Evolutionary conservation across 2,888 invertebrate species (phyloP).

Genomic region (Callyntrura guangdongensis): DNA sequence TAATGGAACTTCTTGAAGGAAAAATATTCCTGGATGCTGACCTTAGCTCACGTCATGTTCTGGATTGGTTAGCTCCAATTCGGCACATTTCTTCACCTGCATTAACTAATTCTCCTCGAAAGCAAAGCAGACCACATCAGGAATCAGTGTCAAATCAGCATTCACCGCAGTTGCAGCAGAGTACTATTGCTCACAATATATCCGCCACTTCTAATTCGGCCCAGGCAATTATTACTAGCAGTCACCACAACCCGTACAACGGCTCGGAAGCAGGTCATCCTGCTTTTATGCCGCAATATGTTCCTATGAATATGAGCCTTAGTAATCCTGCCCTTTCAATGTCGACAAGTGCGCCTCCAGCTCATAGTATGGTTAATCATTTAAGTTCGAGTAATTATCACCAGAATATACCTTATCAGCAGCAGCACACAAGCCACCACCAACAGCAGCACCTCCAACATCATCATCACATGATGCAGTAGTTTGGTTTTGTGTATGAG

Average conservation of each 20-base stretch:
- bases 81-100: neutral
- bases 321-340: neutral
- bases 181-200: too few relatives aligned
- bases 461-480: constrained; percentile 40
- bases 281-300: constrained; percentile 20
- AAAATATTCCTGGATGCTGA: constrained; percentile 43
- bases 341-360: neutral
- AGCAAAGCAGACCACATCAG: too few relatives aligned
- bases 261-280: neutral
- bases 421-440: constrained; percentile 14
- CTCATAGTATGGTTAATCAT: neutral
- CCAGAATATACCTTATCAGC: constrained; percentile 7
- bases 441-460: constrained; percentile 12
- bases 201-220: neutral
- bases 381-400: neutral
- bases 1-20: constrained; percentile 39
- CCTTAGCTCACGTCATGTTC: neutral
- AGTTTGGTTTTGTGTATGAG: neutral
- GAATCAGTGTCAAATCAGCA: too few relatives aligned
- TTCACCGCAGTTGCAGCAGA: too few relatives aligned
- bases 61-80: constrained; percentile 46
- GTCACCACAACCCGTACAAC: constrained; percentile 36
- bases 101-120: neutral
- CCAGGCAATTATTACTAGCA: constrained; percentile 27
- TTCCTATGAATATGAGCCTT: constrained; percentile 52